phyloP scores from a whole-genome alignment of 2,888 invertebrate species.

The Acrocera orbiculus region DNA sequence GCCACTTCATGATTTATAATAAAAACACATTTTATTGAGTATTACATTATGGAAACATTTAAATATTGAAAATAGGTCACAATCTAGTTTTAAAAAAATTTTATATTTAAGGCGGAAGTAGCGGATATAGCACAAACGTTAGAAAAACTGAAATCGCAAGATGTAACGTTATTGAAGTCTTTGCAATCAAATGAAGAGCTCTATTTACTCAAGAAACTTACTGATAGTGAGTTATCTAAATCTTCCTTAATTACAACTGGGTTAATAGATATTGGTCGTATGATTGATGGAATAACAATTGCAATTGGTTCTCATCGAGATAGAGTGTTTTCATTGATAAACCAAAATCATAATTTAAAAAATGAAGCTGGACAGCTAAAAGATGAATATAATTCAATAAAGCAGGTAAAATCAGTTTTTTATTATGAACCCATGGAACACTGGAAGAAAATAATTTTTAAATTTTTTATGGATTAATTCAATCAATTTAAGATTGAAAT shows the following conservation, averaged over 20 bases:
- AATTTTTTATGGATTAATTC: no score
- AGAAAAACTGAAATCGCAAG: constrained; percentile 48
- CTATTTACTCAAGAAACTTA: no score
- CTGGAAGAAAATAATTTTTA: no score
- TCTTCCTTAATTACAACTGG: constrained; percentile 12
- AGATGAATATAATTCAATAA: constrained; percentile 14
- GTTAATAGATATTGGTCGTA: constrained; percentile 13
- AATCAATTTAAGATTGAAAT: no score
- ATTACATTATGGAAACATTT: no score
- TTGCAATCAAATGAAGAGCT: constrained; percentile 16
- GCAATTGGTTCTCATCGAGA: constrained; percentile 12
- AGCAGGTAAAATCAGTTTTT: constrained; percentile 10
- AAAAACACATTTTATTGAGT: no score
- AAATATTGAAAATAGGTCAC: no score
- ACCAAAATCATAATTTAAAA: constrained; percentile 13
- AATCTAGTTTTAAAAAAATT: no score
- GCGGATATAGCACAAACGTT: constrained; percentile 58
- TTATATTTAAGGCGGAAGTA: constrained; percentile 42
- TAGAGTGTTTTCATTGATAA: constrained; percentile 12
- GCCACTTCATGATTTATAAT: no score
- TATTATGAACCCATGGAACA: background rate
- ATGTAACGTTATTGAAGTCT: constrained; percentile 36
- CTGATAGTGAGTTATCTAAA: constrained; percentile 6
- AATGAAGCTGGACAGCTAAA: constrained; percentile 12
- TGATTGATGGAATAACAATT: constrained; percentile 13